Percentiles rank a stretch among this genome's conserved stretches.
Evolutionary conservation across 2,888 invertebrate species (phyloP).

Genomic region (Brenthis daphne): DNA sequence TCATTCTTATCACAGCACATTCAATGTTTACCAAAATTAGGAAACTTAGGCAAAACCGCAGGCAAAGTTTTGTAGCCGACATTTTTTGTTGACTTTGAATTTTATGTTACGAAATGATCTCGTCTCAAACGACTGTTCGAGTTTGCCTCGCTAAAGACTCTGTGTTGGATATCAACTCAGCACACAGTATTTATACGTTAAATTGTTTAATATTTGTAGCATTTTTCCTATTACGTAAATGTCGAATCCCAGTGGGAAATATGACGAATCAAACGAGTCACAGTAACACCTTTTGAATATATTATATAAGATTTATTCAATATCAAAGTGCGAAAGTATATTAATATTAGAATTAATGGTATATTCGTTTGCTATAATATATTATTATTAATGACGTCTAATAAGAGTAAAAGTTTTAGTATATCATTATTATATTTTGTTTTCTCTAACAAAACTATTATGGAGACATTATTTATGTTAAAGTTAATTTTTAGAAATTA

Average conservation of each 20-base stretch:
- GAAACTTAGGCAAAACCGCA: constrained; percentile 6
- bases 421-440: too few relatives aligned
- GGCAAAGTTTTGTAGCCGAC: constrained; percentile 11
- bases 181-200: constrained; percentile 23
- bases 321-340: background rate
- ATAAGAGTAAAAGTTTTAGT: too few relatives aligned
- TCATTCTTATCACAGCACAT: constrained; percentile 37
- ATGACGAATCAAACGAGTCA: constrained; percentile 1
- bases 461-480: too few relatives aligned
- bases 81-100: constrained; percentile 12
- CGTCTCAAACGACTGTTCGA: constrained; percentile 14
- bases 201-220: background rate
- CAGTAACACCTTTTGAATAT: background rate
- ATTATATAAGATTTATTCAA: background rate
- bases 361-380: too few relatives aligned
- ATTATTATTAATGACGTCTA: too few relatives aligned
- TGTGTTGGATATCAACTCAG: constrained; percentile 11
- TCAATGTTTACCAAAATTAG: constrained; percentile 23
- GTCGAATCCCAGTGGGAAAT: constrained; percentile 13
- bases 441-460: too few relatives aligned
- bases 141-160: background rate
- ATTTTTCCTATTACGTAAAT: constrained; percentile 31
- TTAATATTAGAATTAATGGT: too few relatives aligned
- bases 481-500: too few relatives aligned
- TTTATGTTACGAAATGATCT: background rate